phyloP scores from a whole-genome alignment of 23 tunicate species.

The Phallusia fumigata region DNA sequence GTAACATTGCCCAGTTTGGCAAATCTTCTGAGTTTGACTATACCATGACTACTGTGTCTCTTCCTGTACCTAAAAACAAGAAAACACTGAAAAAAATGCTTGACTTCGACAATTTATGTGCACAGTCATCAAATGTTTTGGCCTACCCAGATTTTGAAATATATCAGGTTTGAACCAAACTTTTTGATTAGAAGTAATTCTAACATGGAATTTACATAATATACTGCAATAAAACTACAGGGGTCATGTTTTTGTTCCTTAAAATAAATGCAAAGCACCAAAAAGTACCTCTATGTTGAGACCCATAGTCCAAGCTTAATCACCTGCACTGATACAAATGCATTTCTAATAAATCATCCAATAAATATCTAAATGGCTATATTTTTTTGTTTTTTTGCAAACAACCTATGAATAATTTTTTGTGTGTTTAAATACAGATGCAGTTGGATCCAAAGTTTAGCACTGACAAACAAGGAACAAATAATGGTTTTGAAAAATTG shows the following conservation, averaged over 20 bases:
- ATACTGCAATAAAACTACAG: no score
- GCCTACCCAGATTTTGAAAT: conserved; percentile 1
- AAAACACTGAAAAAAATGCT: not conserved
- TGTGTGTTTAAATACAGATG: not conserved
- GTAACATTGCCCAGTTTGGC: not conserved
- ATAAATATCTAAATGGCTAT: no score
- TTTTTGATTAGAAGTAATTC: not conserved
- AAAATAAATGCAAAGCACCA: no score
- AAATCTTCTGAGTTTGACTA: not conserved
- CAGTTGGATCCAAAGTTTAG: not conserved
- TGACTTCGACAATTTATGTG: not conserved
- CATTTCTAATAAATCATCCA: no score
- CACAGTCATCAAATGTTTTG: not conserved
- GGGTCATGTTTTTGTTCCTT: no score
- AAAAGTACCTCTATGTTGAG: no score
- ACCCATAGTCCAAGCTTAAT: no score
- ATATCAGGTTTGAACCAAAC: not conserved
- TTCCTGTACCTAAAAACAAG: not conserved
- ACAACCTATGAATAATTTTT: not conserved
- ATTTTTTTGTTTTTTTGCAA: not conserved
- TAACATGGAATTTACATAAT: not conserved
- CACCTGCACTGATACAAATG: no score
- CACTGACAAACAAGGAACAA: not conserved
- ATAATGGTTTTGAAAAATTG: not conserved
- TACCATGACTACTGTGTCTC: not conserved